Conservation (phyloP, 30 jellyfish, hydroid and myxozoan genomes). For the Aurelia coerulea region DNA sequence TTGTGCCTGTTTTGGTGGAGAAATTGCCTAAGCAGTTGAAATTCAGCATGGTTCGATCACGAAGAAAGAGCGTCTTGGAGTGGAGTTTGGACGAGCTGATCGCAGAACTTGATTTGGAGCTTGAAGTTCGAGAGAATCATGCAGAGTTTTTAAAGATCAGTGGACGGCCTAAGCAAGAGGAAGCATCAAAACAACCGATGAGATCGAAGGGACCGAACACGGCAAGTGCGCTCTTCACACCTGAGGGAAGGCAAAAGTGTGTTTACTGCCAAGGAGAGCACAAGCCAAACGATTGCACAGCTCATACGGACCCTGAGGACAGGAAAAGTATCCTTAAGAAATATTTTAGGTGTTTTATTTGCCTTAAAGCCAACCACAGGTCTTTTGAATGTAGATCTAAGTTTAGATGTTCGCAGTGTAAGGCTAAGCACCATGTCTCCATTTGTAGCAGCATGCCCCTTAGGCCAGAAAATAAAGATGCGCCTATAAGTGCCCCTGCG, state of each 20-base stretch:
- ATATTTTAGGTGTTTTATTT: conserved; percentile 2
- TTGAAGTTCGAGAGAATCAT: too few species aligned
- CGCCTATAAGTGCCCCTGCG: conserved; percentile 4
- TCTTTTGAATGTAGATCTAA: conserved; percentile 30
- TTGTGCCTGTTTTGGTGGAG: too few species aligned
- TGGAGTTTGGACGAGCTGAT: too few species aligned
- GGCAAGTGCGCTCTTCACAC: too few species aligned
- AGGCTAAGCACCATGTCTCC: conserved; percentile 32
- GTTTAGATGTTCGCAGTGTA: conserved; percentile 19
- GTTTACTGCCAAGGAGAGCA: conserved; percentile 1
- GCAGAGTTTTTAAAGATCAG: too few species aligned
- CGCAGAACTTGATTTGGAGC: too few species aligned
- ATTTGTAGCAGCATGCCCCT: conserved; percentile 13
- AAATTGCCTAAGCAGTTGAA: too few species aligned
- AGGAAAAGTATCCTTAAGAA: conserved; percentile 18
- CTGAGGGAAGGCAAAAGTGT: neutral
- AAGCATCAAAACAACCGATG: too few species aligned
- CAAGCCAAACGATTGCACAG: conserved; percentile 1
- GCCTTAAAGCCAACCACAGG: conserved; percentile 13
- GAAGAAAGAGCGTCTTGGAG: too few species aligned
- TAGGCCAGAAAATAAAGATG: conserved; percentile 52
- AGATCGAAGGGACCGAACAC: too few species aligned
- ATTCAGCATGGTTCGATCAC: too few species aligned
- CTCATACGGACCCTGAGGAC: conserved; percentile 15
- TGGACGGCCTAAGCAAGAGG: too few species aligned